Conservation (phyloP, 1,140 invertebrate genomes). For the Magallana ariakensis region DNA sequence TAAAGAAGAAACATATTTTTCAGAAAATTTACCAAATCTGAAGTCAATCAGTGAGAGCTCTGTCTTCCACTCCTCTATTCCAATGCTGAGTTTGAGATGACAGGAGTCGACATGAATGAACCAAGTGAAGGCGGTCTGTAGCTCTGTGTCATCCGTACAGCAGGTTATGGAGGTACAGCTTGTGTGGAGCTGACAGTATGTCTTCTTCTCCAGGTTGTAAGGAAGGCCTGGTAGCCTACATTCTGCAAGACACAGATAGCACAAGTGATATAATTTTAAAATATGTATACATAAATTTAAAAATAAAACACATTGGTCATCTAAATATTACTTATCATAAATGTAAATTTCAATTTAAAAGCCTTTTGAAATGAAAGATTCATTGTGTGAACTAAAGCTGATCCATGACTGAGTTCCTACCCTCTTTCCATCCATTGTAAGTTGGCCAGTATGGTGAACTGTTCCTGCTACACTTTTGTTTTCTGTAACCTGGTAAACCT, state of each 20-base stretch:
- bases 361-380: too few relatives aligned
- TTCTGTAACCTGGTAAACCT: slow-evolving; percentile 9
- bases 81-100: slow-evolving; percentile 36
- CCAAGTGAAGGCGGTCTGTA: slow-evolving; percentile 35
- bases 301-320: too few relatives aligned
- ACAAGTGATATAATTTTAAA: too few relatives aligned
- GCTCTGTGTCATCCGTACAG: slow-evolving; percentile 45
- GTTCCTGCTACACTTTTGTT: slow-evolving; percentile 26
- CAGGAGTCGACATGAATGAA: slow-evolving; percentile 47
- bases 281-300: too few relatives aligned
- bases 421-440: slow-evolving; percentile 41
- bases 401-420: not conserved
- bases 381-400: too few relatives aligned
- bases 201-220: slow-evolving; percentile 36
- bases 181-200: slow-evolving; percentile 44
- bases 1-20: too few relatives aligned
- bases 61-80: slow-evolving; percentile 51
- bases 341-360: too few relatives aligned
- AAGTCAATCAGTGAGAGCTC: slow-evolving; percentile 44
- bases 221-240: slow-evolving; percentile 16
- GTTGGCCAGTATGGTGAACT: slow-evolving; percentile 40
- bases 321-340: too few relatives aligned
- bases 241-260: not conserved
- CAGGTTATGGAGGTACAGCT: slow-evolving; percentile 50
- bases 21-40: slow-evolving; percentile 5